Conservation (phyloP, 1,140 invertebrate species). For the Micrasema longulum region DNA sequence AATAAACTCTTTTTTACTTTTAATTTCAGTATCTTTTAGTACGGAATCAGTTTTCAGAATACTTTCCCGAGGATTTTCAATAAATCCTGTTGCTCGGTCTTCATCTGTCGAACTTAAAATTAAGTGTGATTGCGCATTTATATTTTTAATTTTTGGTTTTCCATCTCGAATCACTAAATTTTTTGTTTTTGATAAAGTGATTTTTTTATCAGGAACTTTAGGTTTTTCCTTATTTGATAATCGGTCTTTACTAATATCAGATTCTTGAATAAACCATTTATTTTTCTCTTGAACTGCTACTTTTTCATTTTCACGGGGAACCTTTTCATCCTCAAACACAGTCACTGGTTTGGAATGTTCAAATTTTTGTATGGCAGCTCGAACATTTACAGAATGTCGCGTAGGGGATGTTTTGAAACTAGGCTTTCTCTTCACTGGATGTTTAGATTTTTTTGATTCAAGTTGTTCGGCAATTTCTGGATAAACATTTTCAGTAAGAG, state of each 20-base stretch:
- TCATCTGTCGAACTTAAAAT: neutral
- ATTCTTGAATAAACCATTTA: no score
- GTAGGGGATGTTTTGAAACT: conserved; percentile 46
- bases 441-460: conserved; percentile 53
- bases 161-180: conserved; percentile 38
- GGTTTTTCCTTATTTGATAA: conserved; percentile 4
- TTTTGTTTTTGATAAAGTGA: conserved; percentile 39
- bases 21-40: conserved; percentile 38
- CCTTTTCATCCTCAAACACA: neutral
- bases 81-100: no score
- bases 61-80: neutral
- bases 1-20: conserved; percentile 57
- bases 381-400: conserved; percentile 41
- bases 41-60: neutral
- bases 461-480: conserved; percentile 55
- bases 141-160: conserved; percentile 39
- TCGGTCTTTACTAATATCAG: neutral
- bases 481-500: conserved; percentile 2
- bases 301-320: neutral
- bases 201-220: conserved; percentile 42
- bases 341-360: conserved; percentile 38
- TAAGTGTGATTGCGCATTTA: neutral
- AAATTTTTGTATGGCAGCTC: conserved; percentile 49
- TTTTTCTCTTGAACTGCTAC: neutral
- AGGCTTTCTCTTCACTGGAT: conserved; percentile 56